Base-by-base conservation (phyloP, 30 jellyfish, hydroid and myxozoan species). In the Aurelia aurita region DNA sequence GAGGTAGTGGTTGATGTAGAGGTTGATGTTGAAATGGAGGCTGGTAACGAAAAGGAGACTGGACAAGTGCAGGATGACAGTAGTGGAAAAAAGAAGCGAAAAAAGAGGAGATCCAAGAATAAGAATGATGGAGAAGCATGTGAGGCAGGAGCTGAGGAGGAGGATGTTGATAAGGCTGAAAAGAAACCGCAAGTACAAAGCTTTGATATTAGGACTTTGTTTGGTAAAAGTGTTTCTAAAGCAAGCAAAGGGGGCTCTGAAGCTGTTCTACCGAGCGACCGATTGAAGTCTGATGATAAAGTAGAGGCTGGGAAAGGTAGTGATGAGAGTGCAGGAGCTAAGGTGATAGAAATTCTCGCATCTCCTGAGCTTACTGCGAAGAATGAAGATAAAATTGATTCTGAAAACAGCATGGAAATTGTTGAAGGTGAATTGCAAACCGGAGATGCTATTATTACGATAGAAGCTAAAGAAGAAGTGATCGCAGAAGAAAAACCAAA, bases 401-500 rank as follows among this genome's bases (percentile, higher is more conserved):
- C 1, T 47, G 47, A 46, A 9, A 19, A 20, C 6, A 21, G 0
- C 25, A 25, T 39, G 69, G 58, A 71, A 71, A 46, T 19, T 71
- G 84, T 47, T 14, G 51, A 39, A 39, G 16, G 1, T 6, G 51
- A 39, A 39, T 39, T 15, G 15, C 51, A 39, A 39, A 39, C 14
- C 15, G 51, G 15, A 2, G 15, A 39, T 39, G 16, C 7, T 39
- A 9, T 39, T 39, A 39, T 39, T 39, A 59, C 54, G 31, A 29
- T 7, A 63, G 75, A n/a, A n/a, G 5, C 22, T 16, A 27, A 23
- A 4, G 9, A 19, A 69, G 60, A 35, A 27, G 15, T 11, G 76
- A 26, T 22, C 31, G 43, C 27, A 47, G 84, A 71, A 47, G 55
- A 47, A 27, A n/a, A 69, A 18, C 31, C 32, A 28, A 69, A 69